These are phyloP conservation scores for Turnix velox DNA, from an alignment of 2,113 vertebrate species.

Conservation along the genomic window DNA sequence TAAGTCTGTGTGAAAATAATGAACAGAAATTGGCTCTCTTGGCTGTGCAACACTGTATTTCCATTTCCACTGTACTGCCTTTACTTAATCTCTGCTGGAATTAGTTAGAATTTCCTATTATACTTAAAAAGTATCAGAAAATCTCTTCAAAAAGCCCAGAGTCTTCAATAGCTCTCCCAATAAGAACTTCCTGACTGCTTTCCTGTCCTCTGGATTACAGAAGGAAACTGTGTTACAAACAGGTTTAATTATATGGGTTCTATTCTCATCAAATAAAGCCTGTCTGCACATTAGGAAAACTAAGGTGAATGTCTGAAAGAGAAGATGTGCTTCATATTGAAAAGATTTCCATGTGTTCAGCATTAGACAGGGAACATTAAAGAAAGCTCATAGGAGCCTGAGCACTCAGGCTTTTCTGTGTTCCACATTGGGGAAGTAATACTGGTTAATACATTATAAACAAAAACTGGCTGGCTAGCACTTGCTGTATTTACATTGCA, in stretches of 20 bases:
- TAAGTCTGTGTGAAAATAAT: not conserved
- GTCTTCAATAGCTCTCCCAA: not conserved
- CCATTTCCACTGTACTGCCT: not conserved
- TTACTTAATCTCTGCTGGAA: not conserved
- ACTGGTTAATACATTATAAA: conserved; percentile 22
- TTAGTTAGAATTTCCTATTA: not conserved
- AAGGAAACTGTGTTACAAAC: not conserved
- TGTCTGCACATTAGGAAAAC: conserved; percentile 13
- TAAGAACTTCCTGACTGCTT: not conserved
- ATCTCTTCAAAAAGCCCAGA: rapidly evolving
- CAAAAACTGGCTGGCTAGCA: not conserved
- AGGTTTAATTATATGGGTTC: not conserved
- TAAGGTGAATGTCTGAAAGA: not conserved
- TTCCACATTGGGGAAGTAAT: not conserved
- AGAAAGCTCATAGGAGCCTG: not conserved
- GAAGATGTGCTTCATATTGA: not conserved
- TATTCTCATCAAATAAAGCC: conserved; percentile 15
- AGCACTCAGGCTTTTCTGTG: not conserved
- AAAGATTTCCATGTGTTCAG: not conserved
- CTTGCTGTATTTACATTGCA: conserved; percentile 24
- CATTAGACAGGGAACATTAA: not conserved
- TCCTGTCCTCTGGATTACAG: not conserved
- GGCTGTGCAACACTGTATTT: not conserved
- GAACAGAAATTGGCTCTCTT: not conserved
- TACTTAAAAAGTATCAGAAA: not conserved